Evolutionary conservation across 2,888 invertebrate genomes (phyloP).

Genomic region (Xylota segnis): DNA sequence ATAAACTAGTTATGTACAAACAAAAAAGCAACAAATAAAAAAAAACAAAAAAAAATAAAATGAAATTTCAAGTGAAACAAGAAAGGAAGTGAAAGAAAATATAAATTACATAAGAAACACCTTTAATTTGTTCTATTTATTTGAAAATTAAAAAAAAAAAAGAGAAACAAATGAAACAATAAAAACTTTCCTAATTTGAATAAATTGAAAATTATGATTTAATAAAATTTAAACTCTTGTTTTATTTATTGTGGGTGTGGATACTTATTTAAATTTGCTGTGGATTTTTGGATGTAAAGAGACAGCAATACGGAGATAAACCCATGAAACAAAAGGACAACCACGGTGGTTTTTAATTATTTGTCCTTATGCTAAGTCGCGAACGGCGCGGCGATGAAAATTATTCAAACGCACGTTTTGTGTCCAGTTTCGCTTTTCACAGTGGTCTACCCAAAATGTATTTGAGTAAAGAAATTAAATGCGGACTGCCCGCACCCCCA

Average conservation of each 20-base stretch:
- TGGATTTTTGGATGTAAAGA: background rate
- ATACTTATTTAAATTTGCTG: constrained; percentile 5
- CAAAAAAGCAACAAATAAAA: constrained; percentile 16
- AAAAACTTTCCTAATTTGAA: constrained; percentile 64
- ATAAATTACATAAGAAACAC: constrained; percentile 48
- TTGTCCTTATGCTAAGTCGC: constrained; percentile 34
- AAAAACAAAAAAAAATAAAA: constrained; percentile 29
- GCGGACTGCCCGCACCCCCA: background rate
- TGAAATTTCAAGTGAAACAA: constrained; percentile 28
- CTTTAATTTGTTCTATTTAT: constrained; percentile 70
- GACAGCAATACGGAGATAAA: background rate
- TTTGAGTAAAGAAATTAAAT: constrained; percentile 34
- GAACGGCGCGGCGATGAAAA: constrained; percentile 4
- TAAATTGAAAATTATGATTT: constrained; percentile 68
- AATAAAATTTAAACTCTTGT: constrained; percentile 53
- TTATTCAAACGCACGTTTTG: constrained; percentile 65
- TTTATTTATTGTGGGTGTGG: constrained; percentile 14
- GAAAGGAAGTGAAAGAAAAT: constrained; percentile 20
- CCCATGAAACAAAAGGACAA: background rate
- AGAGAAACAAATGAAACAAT: constrained; percentile 9
- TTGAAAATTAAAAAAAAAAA: constrained; percentile 25
- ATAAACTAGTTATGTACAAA: constrained; percentile 73
- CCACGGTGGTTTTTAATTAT: constrained; percentile 41
- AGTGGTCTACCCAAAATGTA: constrained; percentile 27
- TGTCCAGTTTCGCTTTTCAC: constrained; percentile 36